Evolutionary conservation across 2,888 invertebrate species (phyloP), one percentile per base, ranked within the genome.

Genomic region (Tenthredo scrophulariae): DNA sequence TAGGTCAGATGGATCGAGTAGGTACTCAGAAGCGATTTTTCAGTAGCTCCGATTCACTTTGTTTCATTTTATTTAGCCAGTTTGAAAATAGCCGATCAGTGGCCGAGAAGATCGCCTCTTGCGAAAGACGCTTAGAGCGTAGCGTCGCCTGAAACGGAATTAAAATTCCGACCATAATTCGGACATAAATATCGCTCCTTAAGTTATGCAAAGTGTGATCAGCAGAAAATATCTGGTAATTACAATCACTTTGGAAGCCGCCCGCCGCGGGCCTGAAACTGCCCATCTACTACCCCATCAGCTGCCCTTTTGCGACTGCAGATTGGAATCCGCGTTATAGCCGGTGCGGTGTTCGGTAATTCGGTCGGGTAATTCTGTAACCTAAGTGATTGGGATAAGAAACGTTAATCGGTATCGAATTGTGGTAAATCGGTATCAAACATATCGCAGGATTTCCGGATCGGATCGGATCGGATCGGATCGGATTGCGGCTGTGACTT

Each of bases 161-260:
- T 89, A 90, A 89, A 88, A 88, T 90, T 90, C 88, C 89, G 74
- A 85, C 87, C 87, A 88, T 90, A 89, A 90, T 89, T 88, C 85
- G 86, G 87, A 85, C 89, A 90, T 91, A 89, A 90, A 89, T 90
- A 90, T 90, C 88, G 86, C 75, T 3, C 29, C 18, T 85, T 87
- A 86, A 89, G 88, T 88, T 89, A 89, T 88, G 89, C 89, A 88
- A 89, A 88, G 88, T 87, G 88, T 87, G 88, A 89, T 88, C 88
- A 87, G 87, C 87, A 86, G 88, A 89, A 88, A 90, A 89, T 90
- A 89, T 89, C 87, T 87, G 88, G 87, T 88, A 89, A 90, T 91
- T 90, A 89, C 88, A 88, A 88, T 90, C 88, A 87, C 89, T 88
- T 89, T 88, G 87, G 85, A 87, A 46, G 86, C 86, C 87, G 86